Base-by-base conservation (phyloP, 1,140 invertebrate genomes). In the Macrocentrus cingulum region DNA sequence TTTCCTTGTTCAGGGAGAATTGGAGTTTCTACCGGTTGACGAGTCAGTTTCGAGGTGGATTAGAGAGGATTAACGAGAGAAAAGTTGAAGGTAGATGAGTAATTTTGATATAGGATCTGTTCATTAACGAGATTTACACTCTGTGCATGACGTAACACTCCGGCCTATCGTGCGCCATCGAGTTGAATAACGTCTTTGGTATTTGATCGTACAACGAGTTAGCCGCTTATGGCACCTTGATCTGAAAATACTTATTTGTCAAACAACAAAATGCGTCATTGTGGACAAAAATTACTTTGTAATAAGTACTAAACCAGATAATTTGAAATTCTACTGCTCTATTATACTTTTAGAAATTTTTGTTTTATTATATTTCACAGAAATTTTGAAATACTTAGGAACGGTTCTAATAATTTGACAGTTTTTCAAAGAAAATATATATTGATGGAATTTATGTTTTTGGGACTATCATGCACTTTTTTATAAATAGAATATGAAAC, bases 1-100 rank as follows among this genome's bases (percentile, higher is more conserved):
- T n/a, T n/a, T n/a, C n/a, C n/a, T n/a, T n/a, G n/a, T n/a, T n/a
- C n/a, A n/a, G n/a, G n/a, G n/a, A n/a, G n/a, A n/a, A n/a, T n/a
- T n/a, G n/a, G n/a, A n/a, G n/a, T n/a, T n/a, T n/a, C n/a, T n/a
- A n/a, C n/a, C n/a, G n/a, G n/a, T n/a, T 9, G 25, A 29, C 25
- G 25, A 29, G 4, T 29, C 9, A 9, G 25, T 29, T 5, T 29
- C 25, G 25, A 29, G 25, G 25, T 29, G 9, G 4, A 29, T 29
- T 29, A 29, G 25, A 48, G 67, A 66, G 66, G 61, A 64, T 64
- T 65, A 69, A 66, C 37, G n/a, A n/a, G n/a, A n/a, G n/a, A n/a
- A n/a, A n/a, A n/a, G n/a, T n/a, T n/a, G n/a, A n/a, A n/a, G n/a
- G n/a, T n/a, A n/a, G n/a, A n/a, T n/a, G 51, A 45, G 34, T 60